phyloP scores from a whole-genome alignment of 1,140 invertebrate genomes.

The Metaphire vulgaris region DNA sequence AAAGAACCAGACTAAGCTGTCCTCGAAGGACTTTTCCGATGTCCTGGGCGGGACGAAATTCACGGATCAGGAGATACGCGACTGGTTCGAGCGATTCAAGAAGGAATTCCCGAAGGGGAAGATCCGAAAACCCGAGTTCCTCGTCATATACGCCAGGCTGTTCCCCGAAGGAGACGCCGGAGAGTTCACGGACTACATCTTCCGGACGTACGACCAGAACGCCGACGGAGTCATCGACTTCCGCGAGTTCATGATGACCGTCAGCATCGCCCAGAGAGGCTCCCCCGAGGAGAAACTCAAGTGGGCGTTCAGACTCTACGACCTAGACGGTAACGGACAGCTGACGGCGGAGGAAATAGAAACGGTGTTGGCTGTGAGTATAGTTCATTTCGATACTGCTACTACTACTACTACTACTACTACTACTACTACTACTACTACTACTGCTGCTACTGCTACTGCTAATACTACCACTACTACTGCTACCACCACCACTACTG shows the following conservation, averaged over 20 bases:
- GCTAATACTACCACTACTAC: no score
- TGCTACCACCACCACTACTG: no score
- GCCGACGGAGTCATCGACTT: conserved; percentile 96
- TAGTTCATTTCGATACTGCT: no score
- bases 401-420: no score
- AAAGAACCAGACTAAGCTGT: not conserved
- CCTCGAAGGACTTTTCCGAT: not conserved
- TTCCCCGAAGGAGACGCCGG: conserved; percentile 97
- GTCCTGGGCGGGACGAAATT: conserved; percentile 13
- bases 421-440: no score
- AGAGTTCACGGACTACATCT: conserved; percentile 98
- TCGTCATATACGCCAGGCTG: conserved; percentile 97
- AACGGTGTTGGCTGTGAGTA: conserved; percentile 37
- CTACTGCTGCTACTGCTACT: no score
- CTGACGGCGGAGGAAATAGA: conserved; percentile 62
- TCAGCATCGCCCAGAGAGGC: conserved; percentile 68
- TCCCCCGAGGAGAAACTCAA: conserved; percentile 72
- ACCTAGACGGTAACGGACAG: conserved; percentile 74
- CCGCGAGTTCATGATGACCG: conserved; percentile 89
- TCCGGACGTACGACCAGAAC: conserved; percentile 94
- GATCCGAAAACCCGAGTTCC: conserved; percentile 65
- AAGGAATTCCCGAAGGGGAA: conserved; percentile 17
- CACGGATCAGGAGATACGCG: not conserved
- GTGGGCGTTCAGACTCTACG: conserved; percentile 88
- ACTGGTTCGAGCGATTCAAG: conserved; percentile 15